Base-by-base conservation (phyloP, 2,797 vertebrate species). In the Centropyge bicolor region DNA sequence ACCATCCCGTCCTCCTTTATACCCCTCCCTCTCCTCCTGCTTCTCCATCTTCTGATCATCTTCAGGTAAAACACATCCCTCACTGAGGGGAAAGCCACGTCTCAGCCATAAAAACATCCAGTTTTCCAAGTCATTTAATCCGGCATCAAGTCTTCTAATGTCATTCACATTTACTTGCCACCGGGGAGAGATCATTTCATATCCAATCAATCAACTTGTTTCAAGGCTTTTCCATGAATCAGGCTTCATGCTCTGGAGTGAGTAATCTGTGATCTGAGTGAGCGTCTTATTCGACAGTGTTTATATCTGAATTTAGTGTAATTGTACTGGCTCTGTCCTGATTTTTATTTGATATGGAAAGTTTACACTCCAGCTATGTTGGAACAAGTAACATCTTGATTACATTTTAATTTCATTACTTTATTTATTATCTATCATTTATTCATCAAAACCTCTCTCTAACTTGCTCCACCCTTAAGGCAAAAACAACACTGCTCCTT, bases 171-270 rank as follows among this genome's bases (percentile, higher is more conserved):
- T 86, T 76, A 65, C 72, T 73, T 76, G 48, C 67, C 74, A 70
- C 67, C 48, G 68, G 66, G 78, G 73, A 82, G 57, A 57, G 43
- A 89, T 80, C 43, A 82, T 84, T 88, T 83, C 70, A 85, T 59
- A 76, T 78, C 70, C 56, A 80, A 86, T 89, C 80, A 90, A 78
- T 89, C 80, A 80, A 59, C 59, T 84, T 75, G 27, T 81, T 86
- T 80, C 41, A 76, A 76, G 49, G 65, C 67, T 84, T 69, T 78
- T 82, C 27, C 48, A 65, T 74, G 68, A 88, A 79, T 75, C 36
- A 72, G 65, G 70, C 68, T 57, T 27, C 36, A 73, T 60, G 63
- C 27, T 70, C 45, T 40, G 20, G 24, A 80, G 52, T 69, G 62
- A 70, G 14, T 51, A 45, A 66, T 80, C 38, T 14, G 24, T 31